phyloP scores from a whole-genome alignment of 2,888 invertebrate species.

The Aphrophora alni region DNA sequence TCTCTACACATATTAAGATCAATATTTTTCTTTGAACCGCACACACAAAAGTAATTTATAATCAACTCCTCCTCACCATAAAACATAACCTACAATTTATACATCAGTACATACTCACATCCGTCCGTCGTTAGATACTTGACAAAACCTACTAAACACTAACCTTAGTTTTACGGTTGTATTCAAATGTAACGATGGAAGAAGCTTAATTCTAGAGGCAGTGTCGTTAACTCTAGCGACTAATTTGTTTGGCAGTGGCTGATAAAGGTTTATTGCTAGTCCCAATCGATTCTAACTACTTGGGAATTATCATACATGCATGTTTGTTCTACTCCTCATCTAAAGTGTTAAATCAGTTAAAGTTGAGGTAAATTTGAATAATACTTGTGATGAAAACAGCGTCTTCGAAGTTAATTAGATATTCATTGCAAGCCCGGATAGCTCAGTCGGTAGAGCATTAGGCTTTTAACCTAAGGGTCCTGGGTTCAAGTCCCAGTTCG shows the following conservation, averaged over 20 bases:
- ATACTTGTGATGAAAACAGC: no score
- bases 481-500: constrained; percentile 55
- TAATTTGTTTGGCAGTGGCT: constrained; percentile 1
- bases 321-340: no score
- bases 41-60: no score
- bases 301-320: no score
- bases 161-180: not conserved
- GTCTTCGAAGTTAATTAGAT: not conserved
- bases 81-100: no score
- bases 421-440: constrained; percentile 50
- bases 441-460: constrained; percentile 55
- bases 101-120: no score
- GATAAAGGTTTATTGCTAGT: constrained; percentile 1
- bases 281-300: not conserved
- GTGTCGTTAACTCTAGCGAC: not conserved
- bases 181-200: constrained; percentile 6
- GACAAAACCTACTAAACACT: not conserved
- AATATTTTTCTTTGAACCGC: no score
- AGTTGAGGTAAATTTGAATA: no score
- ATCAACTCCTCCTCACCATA: no score
- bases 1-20: no score
- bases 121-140: no score
- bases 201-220: not conserved
- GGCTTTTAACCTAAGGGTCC: constrained; percentile 55
- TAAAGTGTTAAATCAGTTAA: no score